Evolutionary conservation across 2,797 vertebrate species (phyloP), one percentile per base, ranked within the genome.

Genomic region (Cirrhinus molitorella): DNA sequence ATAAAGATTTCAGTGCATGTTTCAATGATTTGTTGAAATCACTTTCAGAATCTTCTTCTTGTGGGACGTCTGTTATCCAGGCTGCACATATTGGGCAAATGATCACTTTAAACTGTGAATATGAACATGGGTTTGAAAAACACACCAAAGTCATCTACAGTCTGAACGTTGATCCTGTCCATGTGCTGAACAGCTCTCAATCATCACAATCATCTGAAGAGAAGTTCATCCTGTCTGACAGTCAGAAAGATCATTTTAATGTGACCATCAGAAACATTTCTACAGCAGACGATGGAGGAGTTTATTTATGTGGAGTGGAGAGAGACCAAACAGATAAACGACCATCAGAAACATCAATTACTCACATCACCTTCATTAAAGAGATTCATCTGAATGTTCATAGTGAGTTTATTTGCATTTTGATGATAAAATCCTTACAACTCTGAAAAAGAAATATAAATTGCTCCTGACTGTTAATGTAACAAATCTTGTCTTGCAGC

Each of bases 221-320:
- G 28, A 70, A 74, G 73, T 45, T 45, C n/a, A 12, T 9, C 80
- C 66, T 70, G 28, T 63, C 53, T 34, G 43, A 86, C 37, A 53
- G 1, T 16, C 14, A 2, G n/a, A 0, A 16, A 57, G 51, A 85
- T 28, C 13, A 53, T 14, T 31, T 86, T 45, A 73, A 0, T 67
- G 19, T 83, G 12, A 67, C 25, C 25, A 80, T 86, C 61, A 68
- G 49, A 28, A 0, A n/a, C 21, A n/a, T 40, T 55, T 55, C 72
- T 74, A 6, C 5, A 55, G 31, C 1, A 0, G 72, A 74, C 0
- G 0, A 0, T 5, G 85, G 70, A 75, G 85, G 70, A 75, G 11
- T 53, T 74, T 86, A 86, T 75, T 75, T 68, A 31, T 83, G n/a
- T 83, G 85, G 75, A n/a, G 10, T 45, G 5, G 8, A 4, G 40